Percentiles rank a stretch among this genome's conserved stretches.
Conservation (phyloP, 2,888 invertebrate species). For the Caenorhabditis becei region DNA sequence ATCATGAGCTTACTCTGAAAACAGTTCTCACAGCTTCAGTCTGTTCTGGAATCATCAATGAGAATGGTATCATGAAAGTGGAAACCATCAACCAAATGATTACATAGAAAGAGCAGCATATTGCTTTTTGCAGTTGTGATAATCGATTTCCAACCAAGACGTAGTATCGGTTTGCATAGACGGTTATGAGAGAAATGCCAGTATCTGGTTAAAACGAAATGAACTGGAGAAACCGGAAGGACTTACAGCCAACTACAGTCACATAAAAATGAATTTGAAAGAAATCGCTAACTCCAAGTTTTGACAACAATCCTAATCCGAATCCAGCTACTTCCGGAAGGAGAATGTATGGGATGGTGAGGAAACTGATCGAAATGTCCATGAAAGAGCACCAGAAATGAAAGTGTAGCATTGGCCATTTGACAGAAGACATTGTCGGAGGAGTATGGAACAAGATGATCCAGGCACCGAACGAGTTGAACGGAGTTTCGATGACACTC, state of each 20-base stretch:
- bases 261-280: neutral
- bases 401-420: neutral
- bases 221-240: neutral
- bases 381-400: conserved; percentile 1
- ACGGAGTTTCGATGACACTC: neutral
- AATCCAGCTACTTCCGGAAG: neutral
- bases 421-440: neutral
- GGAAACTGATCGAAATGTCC: neutral
- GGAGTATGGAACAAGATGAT: neutral
- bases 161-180: neutral
- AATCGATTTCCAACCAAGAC: neutral
- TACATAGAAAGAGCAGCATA: too few species aligned
- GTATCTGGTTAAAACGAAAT: neutral
- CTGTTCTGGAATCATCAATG: too few species aligned
- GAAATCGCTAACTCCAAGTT: neutral
- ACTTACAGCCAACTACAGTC: neutral
- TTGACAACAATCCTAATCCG: neutral
- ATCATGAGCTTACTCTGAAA: neutral
- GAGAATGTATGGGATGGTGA: neutral
- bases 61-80: too few species aligned
- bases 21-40: conserved; percentile 1
- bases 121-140: too few species aligned
- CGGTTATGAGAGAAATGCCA: neutral
- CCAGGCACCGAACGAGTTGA: neutral
- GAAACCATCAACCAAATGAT: too few species aligned